phyloP scores from a whole-genome alignment of 1,140 invertebrate genomes.

The Tetranychus urticae region DNA sequence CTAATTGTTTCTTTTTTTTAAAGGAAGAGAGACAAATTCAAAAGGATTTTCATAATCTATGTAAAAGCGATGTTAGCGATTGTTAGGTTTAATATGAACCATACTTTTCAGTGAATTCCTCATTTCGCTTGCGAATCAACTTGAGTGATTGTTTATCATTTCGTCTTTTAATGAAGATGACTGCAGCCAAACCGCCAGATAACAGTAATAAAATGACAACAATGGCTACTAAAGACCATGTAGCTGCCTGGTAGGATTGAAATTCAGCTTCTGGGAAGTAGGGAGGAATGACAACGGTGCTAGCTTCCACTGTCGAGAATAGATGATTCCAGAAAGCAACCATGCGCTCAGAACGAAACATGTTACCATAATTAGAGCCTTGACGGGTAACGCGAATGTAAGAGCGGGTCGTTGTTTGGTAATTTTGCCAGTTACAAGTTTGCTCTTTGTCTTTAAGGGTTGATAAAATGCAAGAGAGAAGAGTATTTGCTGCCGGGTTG shows the following conservation, averaged over 20 bases:
- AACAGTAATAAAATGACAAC: conserved; percentile 4
- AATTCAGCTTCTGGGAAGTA: conserved; percentile 6
- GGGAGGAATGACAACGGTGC: neutral
- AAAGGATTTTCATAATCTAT: too few relatives aligned
- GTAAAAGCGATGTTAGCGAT: too few relatives aligned
- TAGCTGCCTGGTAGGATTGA: conserved; percentile 4
- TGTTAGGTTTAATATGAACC: too few relatives aligned
- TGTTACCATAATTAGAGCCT: neutral
- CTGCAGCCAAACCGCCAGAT: neutral
- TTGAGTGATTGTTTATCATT: conserved; percentile 1
- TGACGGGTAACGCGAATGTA: too few relatives aligned
- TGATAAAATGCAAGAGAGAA: too few relatives aligned
- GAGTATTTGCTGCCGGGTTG: too few relatives aligned
- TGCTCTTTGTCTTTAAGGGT: too few relatives aligned
- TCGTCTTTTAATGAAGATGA: conserved; percentile 2
- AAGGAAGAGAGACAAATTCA: too few relatives aligned
- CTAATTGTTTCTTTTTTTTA: too few relatives aligned
- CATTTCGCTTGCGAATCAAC: neutral
- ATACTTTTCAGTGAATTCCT: neutral
- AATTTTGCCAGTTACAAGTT: too few relatives aligned
- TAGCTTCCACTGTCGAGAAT: neutral
- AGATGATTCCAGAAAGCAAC: conserved; percentile 3
- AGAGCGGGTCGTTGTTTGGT: too few relatives aligned
- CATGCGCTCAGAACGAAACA: neutral
- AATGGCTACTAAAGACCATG: conserved; percentile 3